Conservation (phyloP, 2,888 invertebrate species). For the Drosophila sordidapex region DNA sequence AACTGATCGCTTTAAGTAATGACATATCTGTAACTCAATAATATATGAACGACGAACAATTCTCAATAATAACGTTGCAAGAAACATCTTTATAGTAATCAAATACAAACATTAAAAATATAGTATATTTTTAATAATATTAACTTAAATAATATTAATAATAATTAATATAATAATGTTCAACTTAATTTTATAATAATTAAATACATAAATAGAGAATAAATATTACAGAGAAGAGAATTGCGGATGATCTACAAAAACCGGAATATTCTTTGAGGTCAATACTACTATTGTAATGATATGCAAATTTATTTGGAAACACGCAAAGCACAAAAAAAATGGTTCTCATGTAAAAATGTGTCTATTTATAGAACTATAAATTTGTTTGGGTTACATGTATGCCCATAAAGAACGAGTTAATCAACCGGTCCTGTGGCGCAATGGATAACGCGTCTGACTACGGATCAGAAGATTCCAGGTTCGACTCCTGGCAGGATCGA, state of each 20-base stretch:
- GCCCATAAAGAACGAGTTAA: rapidly evolving
- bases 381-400: neutral
- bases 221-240: neutral
- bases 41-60: neutral
- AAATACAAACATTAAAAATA: neutral
- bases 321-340: constrained; percentile 22
- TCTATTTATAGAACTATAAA: constrained; percentile 25
- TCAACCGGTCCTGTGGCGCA: constrained; percentile 82
- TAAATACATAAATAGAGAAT: neutral
- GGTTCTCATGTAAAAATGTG: constrained; percentile 8
- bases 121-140: neutral
- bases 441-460: constrained; percentile 84
- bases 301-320: constrained; percentile 38
- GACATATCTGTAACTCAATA: neutral
- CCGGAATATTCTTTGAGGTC: constrained; percentile 38
- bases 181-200: neutral
- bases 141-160: neutral
- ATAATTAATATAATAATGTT: neutral
- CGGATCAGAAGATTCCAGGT: constrained; percentile 85
- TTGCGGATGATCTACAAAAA: constrained; percentile 14
- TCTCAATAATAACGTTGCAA: neutral
- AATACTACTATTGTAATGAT: constrained; percentile 24
- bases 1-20: neutral
- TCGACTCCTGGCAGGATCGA: constrained; percentile 84
- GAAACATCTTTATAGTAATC: neutral